Conservation (phyloP, 1,140 invertebrate species). For the Cepaea nemoralis region DNA sequence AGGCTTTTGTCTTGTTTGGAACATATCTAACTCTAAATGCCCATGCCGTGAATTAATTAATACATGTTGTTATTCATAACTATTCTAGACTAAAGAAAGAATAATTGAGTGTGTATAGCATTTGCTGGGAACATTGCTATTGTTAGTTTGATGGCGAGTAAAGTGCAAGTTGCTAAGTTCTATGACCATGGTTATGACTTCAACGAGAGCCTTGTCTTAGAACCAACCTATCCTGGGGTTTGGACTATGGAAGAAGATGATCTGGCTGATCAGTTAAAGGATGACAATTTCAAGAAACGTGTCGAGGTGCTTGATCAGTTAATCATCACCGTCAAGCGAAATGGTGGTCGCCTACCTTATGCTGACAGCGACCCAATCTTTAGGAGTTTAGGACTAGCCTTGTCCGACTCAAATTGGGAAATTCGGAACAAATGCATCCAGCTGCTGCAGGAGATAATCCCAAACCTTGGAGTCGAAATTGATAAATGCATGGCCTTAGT, state of each 20-base stretch:
- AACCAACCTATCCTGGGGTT: conserved; percentile 58
- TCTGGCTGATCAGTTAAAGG: conserved; percentile 65
- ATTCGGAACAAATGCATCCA: conserved; percentile 69
- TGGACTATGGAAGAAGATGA: conserved; percentile 71
- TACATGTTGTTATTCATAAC: neutral
- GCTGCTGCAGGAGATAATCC: conserved; percentile 69
- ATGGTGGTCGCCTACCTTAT: conserved; percentile 69
- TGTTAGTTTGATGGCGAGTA: conserved; percentile 55
- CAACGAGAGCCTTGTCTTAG: conserved; percentile 58
- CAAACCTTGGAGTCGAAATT: conserved; percentile 66
- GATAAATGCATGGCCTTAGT: conserved; percentile 68
- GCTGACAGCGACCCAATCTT: conserved; percentile 66
- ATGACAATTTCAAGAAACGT: conserved; percentile 67
- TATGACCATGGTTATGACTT: conserved; percentile 55
- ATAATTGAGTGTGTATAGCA: neutral
- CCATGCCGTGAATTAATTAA: neutral
- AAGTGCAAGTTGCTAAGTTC: conserved; percentile 67
- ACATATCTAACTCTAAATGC: no score
- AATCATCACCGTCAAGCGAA: conserved; percentile 63
- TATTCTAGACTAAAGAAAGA: neutral
- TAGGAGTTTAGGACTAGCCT: conserved; percentile 61
- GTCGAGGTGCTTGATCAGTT: conserved; percentile 69
- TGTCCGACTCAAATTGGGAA: conserved; percentile 68
- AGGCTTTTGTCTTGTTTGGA: neutral
- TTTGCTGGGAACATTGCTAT: conserved; percentile 26